Evolutionary conservation across 1,140 invertebrate species (phyloP).

Genomic region (Nasonia giraulti): DNA sequence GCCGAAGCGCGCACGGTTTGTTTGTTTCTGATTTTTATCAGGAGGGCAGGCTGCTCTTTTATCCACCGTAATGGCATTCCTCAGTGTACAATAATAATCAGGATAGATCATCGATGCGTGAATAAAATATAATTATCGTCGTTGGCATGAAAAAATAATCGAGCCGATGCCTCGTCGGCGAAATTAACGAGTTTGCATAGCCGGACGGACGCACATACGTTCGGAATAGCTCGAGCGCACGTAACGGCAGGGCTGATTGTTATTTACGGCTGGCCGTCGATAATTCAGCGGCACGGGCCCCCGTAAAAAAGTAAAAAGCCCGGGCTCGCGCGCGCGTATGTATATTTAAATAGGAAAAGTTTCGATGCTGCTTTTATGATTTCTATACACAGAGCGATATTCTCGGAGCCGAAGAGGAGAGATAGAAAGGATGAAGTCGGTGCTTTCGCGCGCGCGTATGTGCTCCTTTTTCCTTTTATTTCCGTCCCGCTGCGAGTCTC

Average conservation of each 20-base stretch:
- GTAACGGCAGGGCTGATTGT: slow-evolving; percentile 32
- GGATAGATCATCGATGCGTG: background rate
- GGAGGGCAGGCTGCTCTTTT: too few relatives aligned
- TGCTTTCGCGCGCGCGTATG: slow-evolving; percentile 23
- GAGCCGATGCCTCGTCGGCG: background rate
- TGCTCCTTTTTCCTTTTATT: slow-evolving; percentile 47
- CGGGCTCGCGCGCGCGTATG: background rate
- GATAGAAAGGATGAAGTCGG: slow-evolving; percentile 34
- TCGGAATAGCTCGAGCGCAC: background rate
- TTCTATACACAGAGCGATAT: slow-evolving; percentile 27
- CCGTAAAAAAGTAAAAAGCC: slow-evolving; percentile 18
- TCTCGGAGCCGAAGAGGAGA: slow-evolving; percentile 9
- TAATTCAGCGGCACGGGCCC: slow-evolving; percentile 23
- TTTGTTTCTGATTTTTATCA: background rate
- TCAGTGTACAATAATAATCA: too few relatives aligned
- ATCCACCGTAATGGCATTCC: too few relatives aligned
- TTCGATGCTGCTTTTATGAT: slow-evolving; percentile 44
- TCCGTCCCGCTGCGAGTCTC: slow-evolving; percentile 48
- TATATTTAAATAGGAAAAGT: slow-evolving; percentile 47
- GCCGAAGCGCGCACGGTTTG: too few relatives aligned
- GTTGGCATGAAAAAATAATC: background rate
- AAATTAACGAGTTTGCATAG: slow-evolving; percentile 20
- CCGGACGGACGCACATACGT: slow-evolving; percentile 10
- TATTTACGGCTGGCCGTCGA: slow-evolving; percentile 39
- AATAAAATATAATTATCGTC: background rate